phyloP scores from a whole-genome alignment of 2,797 vertebrate species.

The Dallia pectoralis region DNA sequence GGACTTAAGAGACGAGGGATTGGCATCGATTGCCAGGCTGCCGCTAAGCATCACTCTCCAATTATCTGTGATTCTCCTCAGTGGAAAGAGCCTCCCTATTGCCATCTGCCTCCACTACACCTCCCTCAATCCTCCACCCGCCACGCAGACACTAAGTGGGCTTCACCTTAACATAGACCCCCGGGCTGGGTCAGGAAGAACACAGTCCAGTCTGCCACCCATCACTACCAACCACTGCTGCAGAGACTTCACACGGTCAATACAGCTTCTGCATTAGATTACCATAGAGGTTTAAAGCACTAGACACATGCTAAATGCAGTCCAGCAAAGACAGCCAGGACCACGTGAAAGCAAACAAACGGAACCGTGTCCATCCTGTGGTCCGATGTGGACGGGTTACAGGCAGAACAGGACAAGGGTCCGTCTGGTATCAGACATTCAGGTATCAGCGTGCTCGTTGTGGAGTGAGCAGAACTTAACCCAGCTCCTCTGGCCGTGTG shows the following conservation, averaged over 20 bases:
- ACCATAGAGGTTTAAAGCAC: neutral
- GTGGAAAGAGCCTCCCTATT: constrained; percentile 53
- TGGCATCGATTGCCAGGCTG: constrained; percentile 69
- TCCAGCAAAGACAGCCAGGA: neutral
- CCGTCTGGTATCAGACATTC: neutral
- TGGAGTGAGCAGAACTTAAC: neutral
- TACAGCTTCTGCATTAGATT: neutral
- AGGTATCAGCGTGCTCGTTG: neutral
- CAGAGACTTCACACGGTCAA: neutral
- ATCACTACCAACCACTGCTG: neutral
- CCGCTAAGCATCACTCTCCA: constrained; percentile 71
- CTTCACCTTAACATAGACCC: constrained; percentile 58
- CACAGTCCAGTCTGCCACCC: neutral
- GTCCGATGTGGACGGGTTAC: neutral
- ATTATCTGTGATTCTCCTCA: constrained; percentile 72
- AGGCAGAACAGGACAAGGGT: neutral
- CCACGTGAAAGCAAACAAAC: neutral
- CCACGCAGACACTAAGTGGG: constrained; percentile 58
- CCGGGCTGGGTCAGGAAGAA: constrained; percentile 31
- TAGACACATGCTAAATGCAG: neutral
- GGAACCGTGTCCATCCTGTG: neutral
- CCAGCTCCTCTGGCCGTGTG: constrained; percentile 37
- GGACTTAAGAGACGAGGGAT: constrained; percentile 67
- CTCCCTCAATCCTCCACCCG: constrained; percentile 42
- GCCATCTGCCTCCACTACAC: constrained; percentile 67